A percentile compares a stretch with the other conserved stretches of the same genome.
These are phyloP conservation scores for Pipistrellus pygmaeus DNA, from an alignment of 2,797 vertebrate species.

Conservation along the genomic window DNA sequence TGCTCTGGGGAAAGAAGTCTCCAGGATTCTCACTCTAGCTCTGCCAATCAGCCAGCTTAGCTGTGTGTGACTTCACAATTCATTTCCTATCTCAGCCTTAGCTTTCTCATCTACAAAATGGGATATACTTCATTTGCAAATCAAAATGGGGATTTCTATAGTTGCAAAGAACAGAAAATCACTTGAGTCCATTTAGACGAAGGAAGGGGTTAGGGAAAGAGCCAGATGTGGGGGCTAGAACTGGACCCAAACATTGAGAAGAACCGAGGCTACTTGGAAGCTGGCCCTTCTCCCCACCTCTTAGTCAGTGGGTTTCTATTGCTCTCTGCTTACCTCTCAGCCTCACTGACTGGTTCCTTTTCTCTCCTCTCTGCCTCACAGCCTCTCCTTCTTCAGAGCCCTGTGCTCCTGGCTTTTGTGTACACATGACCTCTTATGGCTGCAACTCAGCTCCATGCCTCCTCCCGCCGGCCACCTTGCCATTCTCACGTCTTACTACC, in stretches of 20 bases:
- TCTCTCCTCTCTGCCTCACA: background rate
- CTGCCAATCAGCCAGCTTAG: background rate
- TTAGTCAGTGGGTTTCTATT: background rate
- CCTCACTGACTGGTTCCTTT: background rate
- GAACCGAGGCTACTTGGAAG: background rate
- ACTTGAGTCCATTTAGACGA: background rate
- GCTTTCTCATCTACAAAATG: constrained; percentile 53
- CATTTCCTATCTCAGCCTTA: background rate
- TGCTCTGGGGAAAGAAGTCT: constrained; percentile 4
- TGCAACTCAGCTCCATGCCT: background rate
- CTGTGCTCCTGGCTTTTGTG: background rate
- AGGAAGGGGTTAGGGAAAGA: background rate
- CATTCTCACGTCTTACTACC: background rate
- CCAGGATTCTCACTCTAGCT: background rate
- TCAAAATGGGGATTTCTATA: background rate
- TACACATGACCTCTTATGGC: background rate
- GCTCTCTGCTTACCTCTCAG: background rate
- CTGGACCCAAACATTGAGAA: background rate
- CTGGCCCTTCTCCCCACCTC: background rate
- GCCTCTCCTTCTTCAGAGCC: background rate
- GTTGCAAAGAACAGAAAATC: constrained; percentile 20
- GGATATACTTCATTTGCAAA: background rate
- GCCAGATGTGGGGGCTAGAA: background rate
- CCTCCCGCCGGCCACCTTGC: background rate
- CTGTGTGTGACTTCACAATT: background rate